Evolutionary conservation across 2,113 vertebrate genomes (phyloP).

Genomic region (Hystrix brachyura): DNA sequence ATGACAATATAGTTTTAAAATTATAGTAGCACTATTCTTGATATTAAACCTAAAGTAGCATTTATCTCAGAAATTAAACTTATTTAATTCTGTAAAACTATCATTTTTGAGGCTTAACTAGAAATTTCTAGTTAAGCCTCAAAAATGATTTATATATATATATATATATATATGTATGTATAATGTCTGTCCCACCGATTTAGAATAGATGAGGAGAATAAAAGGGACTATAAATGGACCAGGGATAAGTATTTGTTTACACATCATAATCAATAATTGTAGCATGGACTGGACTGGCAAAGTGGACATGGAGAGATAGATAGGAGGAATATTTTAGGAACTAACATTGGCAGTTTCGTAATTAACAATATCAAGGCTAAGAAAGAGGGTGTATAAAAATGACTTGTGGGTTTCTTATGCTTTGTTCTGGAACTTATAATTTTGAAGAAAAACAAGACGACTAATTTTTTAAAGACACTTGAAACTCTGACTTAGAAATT

Average conservation of each 20-base stretch:
- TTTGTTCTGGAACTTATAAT: background rate
- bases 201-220: background rate
- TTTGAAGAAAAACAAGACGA: background rate
- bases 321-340: conserved; percentile 13
- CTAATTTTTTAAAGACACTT: conserved; percentile 3
- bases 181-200: background rate
- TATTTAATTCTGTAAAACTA: background rate
- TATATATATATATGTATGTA: background rate
- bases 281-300: background rate
- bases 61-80: background rate
- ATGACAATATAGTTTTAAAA: background rate
- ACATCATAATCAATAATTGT: background rate
- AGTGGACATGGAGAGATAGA: background rate
- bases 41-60: background rate
- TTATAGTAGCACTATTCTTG: background rate
- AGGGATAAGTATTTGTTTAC: background rate
- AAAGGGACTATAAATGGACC: background rate
- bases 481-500: background rate
- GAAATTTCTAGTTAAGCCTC: too few relatives aligned
- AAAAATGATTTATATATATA: too few relatives aligned
- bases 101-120: background rate
- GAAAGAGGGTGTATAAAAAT: background rate
- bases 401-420: background rate
- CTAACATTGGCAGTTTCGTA: background rate
- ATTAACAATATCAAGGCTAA: background rate